Conservation (phyloP, 2,888 invertebrate genomes). For the Helobdella robusta region DNA sequence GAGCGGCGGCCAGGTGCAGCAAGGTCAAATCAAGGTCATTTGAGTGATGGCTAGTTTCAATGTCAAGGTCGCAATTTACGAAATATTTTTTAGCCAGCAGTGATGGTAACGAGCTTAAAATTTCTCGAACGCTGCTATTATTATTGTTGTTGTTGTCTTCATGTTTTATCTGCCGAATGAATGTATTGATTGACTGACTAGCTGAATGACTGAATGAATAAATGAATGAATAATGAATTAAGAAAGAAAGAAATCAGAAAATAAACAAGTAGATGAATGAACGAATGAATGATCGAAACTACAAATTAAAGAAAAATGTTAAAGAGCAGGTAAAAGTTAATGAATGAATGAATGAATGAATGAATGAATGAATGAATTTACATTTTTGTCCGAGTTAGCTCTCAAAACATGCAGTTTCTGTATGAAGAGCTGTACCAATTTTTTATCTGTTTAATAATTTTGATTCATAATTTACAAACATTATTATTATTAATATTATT, state of each 20-base stretch:
- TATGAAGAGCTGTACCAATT: not conserved
- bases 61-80: not conserved
- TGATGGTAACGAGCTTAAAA: too few species aligned
- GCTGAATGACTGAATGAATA: not conserved
- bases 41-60: not conserved
- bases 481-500: too few species aligned
- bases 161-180: not conserved
- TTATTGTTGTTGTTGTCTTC: not conserved
- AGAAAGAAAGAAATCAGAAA: not conserved
- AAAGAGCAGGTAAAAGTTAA: too few species aligned
- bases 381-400: not conserved
- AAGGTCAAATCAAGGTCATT: conserved; percentile 25
- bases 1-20: conserved; percentile 64
- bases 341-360: conserved; percentile 2
- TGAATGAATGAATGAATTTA: not conserved
- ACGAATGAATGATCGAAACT: too few species aligned
- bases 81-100: too few species aligned
- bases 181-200: not conserved
- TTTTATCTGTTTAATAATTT: too few species aligned
- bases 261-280: too few species aligned
- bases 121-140: not conserved
- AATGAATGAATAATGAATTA: not conserved
- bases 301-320: too few species aligned
- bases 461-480: too few species aligned
- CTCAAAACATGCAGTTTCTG: not conserved